Evolutionary conservation across 2,888 invertebrate species (phyloP), one percentile per base, ranked within the genome.

Genomic region (Herminia tarsipennalis): DNA sequence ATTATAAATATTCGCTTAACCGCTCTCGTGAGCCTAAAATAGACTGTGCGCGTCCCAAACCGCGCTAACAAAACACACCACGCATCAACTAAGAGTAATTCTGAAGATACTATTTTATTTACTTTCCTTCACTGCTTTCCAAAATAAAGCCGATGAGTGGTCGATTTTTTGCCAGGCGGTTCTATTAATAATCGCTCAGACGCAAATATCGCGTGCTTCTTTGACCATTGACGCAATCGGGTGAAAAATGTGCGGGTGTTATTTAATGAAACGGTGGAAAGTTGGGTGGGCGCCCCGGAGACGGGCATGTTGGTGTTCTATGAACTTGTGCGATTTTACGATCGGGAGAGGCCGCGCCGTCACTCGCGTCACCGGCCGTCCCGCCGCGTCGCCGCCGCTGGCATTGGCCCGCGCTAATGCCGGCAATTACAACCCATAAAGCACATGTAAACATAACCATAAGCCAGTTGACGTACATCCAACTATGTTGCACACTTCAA

Each of bases 161-260:
- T 83, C 74, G 80, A 81, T 73, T 87, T 88, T 85, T 83, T 78
- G 84, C 86, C 81, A 83, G 85, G 82, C 82, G 77, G 66, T 75
- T 73, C 87, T 91, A 90, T 85, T 81, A 83, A 87, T 90, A 89
- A 73, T 66, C 71, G 75, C 71, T 80, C 78, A 69, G 82, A 88
- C 89, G 88, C 84, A 88, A 88, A 89, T 87, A 88, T 82, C 86
- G 85, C 83, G 79, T 83, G 83, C 75, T 81, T 77, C 66, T 80
- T 81, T 81, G 83, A 79, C 79, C 83, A 88, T 87, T 90, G 90
- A 91, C 90, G 90, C 81, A 91, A 88, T 86, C 78, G 78, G 66
- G 75, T 79, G 83, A 88, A 88, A 91, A 91, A 88, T 88, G 82
- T 81, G 81, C 78, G 76, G 78, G 74, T 73, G 81, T 85, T 86